A percentile compares a stretch with the other conserved stretches of the same genome.
Conservation (phyloP, 2,888 invertebrate species). For the Perizoma flavofasciatum region DNA sequence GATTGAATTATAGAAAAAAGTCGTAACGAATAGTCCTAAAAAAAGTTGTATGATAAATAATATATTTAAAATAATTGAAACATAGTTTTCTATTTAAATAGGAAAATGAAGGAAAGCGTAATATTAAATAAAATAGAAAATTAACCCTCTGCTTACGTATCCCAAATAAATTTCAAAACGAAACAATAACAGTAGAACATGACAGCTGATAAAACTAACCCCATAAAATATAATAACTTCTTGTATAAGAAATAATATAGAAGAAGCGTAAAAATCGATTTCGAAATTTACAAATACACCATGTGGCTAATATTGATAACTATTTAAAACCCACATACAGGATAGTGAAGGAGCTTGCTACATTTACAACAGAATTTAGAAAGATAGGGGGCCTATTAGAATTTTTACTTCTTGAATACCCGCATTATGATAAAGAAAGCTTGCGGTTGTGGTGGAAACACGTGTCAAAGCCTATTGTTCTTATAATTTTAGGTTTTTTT, state of each 20-base stretch:
- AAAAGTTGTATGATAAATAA: too few relatives aligned
- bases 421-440: constrained; percentile 49
- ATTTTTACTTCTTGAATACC: constrained; percentile 41
- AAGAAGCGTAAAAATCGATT: constrained; percentile 44
- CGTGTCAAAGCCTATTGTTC: constrained; percentile 18
- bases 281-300: constrained; percentile 33
- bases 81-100: background rate
- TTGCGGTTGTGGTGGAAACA: constrained; percentile 23
- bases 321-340: constrained; percentile 62
- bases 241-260: background rate
- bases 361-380: constrained; percentile 59
- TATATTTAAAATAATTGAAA: too few relatives aligned
- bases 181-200: constrained; percentile 8
- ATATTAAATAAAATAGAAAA: too few relatives aligned
- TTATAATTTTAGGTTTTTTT: constrained; percentile 7
- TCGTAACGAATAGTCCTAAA: too few relatives aligned
- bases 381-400: constrained; percentile 60
- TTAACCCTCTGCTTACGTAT: background rate
- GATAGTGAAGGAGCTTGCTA: constrained; percentile 37
- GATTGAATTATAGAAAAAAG: too few relatives aligned
- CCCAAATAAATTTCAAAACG: constrained; percentile 7
- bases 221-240: constrained; percentile 3
- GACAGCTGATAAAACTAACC: constrained; percentile 29
- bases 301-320: constrained; percentile 48
- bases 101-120: background rate